phyloP scores from a whole-genome alignment of 2,888 invertebrate genomes.

The Panopea generosa region DNA sequence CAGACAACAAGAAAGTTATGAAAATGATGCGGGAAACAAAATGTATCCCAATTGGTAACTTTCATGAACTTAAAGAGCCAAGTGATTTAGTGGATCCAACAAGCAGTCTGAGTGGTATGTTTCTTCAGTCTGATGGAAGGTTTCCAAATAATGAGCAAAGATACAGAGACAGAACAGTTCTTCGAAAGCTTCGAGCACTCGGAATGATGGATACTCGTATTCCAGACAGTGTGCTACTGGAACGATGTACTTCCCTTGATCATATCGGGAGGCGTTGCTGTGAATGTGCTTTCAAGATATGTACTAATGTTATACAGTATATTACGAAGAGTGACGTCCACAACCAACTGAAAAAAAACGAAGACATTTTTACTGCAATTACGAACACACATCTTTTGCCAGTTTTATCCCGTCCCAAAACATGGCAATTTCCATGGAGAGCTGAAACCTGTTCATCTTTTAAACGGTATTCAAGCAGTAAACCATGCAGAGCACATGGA shows the following conservation, averaged over 20 bases:
- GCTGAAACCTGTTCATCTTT: slow-evolving; percentile 21
- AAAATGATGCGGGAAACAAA: slow-evolving; percentile 26
- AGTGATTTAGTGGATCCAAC: slow-evolving; percentile 69
- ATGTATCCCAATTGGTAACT: slow-evolving; percentile 36
- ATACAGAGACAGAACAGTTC: slow-evolving; percentile 15
- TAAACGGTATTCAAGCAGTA: not conserved
- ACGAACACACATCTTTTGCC: slow-evolving; percentile 55
- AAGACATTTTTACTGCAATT: slow-evolving; percentile 8
- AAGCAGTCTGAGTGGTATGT: slow-evolving; percentile 62
- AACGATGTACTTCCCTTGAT: slow-evolving; percentile 63
- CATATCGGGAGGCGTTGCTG: slow-evolving; percentile 17
- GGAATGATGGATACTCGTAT: slow-evolving; percentile 66
- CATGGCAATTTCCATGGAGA: slow-evolving; percentile 68
- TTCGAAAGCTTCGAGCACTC: slow-evolving; percentile 52
- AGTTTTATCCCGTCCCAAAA: slow-evolving; percentile 60
- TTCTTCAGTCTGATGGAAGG: slow-evolving; percentile 62
- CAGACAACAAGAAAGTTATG: not conserved
- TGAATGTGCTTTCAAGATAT: slow-evolving; percentile 17
- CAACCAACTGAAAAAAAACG: not conserved
- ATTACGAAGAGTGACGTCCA: slow-evolving; percentile 1
- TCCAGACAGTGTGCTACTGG: slow-evolving; percentile 48
- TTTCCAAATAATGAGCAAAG: slow-evolving; percentile 62
- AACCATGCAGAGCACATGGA: no score
- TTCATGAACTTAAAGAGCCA: slow-evolving; percentile 44
- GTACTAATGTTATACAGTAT: slow-evolving; percentile 27